Percentiles rank a stretch among this genome's conserved stretches.
Evolutionary conservation across 2,113 vertebrate genomes (phyloP).

Genomic region (Dipodomys spectabilis): DNA sequence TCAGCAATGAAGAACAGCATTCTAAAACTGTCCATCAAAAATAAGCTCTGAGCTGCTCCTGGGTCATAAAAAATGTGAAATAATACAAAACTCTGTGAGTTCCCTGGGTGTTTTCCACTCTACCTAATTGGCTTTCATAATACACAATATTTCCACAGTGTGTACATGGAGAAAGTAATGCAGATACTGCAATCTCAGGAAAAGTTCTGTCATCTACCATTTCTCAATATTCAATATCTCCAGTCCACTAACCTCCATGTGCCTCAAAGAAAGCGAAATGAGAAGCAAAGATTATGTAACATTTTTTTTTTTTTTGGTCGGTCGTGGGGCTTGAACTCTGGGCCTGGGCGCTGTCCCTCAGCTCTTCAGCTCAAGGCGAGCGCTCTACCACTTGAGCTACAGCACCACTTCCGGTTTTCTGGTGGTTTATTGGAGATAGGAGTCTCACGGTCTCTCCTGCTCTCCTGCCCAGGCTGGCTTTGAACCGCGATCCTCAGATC

Average conservation of each 20-base stretch:
- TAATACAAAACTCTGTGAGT: constrained; percentile 6
- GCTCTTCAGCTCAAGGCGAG: too few relatives aligned
- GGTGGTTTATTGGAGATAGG: too few relatives aligned
- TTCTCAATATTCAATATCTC: constrained; percentile 48
- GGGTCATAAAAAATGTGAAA: constrained; percentile 55
- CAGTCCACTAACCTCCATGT: constrained; percentile 33
- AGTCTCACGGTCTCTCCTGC: too few relatives aligned
- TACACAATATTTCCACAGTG: constrained; percentile 4
- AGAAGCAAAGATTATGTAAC: constrained; percentile 35
- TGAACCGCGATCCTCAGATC: too few relatives aligned
- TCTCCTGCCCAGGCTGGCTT: too few relatives aligned
- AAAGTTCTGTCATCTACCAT: constrained; percentile 44
- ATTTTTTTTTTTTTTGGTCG: too few relatives aligned
- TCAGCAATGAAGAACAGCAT: constrained; percentile 36
- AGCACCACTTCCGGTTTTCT: too few relatives aligned
- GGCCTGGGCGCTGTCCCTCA: too few relatives aligned
- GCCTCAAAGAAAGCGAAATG: constrained; percentile 25
- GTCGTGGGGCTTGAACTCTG: too few relatives aligned
- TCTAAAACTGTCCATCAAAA: constrained; percentile 48
- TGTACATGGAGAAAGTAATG: not conserved
- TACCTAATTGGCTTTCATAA: constrained; percentile 44
- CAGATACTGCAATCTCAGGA: not conserved
- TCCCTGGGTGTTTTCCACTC: constrained; percentile 52
- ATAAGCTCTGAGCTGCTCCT: constrained; percentile 3
- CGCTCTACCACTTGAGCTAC: too few relatives aligned